These are phyloP conservation scores for Anagyrus pseudococci DNA, from an alignment of 2,888 invertebrate species.

Conservation along the genomic window DNA sequence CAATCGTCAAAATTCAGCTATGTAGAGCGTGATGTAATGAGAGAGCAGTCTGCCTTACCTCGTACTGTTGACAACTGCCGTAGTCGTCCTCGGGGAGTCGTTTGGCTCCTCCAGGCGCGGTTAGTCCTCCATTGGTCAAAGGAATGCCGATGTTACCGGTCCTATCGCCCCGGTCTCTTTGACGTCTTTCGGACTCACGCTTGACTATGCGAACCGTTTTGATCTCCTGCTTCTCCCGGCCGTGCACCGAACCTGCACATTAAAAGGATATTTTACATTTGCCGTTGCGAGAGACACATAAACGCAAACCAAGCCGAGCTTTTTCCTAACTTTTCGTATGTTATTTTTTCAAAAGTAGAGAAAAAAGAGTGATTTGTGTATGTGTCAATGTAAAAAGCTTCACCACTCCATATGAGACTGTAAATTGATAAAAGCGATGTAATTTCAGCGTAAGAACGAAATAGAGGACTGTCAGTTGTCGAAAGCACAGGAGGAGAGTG, in stretches of 20 bases:
- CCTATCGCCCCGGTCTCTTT: constrained; percentile 77
- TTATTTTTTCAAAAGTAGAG: too few species aligned
- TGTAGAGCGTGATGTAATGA: too few species aligned
- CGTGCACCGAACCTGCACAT: constrained; percentile 61
- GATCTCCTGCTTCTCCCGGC: constrained; percentile 84
- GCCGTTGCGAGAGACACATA: too few species aligned
- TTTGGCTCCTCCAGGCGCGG: constrained; percentile 53
- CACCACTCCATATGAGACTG: neutral
- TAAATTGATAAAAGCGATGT: neutral
- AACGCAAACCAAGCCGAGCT: too few species aligned
- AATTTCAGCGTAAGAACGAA: too few species aligned
- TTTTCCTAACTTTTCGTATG: too few species aligned
- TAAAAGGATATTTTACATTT: too few species aligned
- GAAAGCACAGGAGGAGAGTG: neutral
- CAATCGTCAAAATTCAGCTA: too few species aligned
- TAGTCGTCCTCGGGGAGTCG: constrained; percentile 52
- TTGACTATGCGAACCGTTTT: constrained; percentile 94
- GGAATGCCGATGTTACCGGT: constrained; percentile 59
- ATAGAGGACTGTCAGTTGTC: neutral
- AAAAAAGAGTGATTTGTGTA: too few species aligned
- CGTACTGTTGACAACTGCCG: constrained; percentile 51
- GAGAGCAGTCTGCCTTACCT: constrained; percentile 38
- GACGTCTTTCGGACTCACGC: constrained; percentile 85
- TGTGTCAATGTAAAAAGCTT: neutral
- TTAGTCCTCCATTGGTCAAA: constrained; percentile 50